Evolutionary conservation across 2,888 invertebrate genomes (phyloP).

Genomic region (Apomyelois bistriatella): DNA sequence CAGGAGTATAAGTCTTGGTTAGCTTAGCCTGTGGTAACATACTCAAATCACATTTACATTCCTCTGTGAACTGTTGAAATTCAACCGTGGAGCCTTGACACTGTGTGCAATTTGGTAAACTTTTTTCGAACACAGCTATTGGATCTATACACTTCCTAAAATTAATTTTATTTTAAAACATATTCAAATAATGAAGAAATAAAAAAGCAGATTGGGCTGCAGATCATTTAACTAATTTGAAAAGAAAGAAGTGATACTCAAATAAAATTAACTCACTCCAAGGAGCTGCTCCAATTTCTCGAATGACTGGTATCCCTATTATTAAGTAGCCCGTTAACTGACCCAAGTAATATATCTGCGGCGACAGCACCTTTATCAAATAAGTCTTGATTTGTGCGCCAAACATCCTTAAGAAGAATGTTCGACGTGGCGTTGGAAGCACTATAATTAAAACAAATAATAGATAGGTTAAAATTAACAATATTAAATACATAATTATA

Average conservation of each 20-base stretch:
- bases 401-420: constrained; percentile 42
- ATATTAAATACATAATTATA: neutral
- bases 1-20: constrained; percentile 16
- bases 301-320: constrained; percentile 34
- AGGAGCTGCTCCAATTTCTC: constrained; percentile 47
- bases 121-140: constrained; percentile 38
- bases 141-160: constrained; percentile 49
- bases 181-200: too few species aligned
- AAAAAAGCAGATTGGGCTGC: too few species aligned
- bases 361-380: constrained; percentile 27
- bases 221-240: neutral
- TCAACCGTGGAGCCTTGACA: constrained; percentile 30
- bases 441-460: constrained; percentile 36
- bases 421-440: constrained; percentile 48
- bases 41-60: constrained; percentile 48
- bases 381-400: constrained; percentile 37
- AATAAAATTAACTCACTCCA: constrained; percentile 36
- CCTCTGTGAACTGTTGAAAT: constrained; percentile 32
- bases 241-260: neutral
- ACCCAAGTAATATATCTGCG: constrained; percentile 33
- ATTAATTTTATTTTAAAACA: too few species aligned
- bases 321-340: constrained; percentile 34
- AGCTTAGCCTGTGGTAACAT: constrained; percentile 20
- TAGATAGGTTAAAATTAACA: neutral
- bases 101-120: constrained; percentile 37